These are phyloP conservation scores for Cyprinella venusta DNA, from an alignment of 2,797 vertebrate species.

Conservation along the genomic window DNA sequence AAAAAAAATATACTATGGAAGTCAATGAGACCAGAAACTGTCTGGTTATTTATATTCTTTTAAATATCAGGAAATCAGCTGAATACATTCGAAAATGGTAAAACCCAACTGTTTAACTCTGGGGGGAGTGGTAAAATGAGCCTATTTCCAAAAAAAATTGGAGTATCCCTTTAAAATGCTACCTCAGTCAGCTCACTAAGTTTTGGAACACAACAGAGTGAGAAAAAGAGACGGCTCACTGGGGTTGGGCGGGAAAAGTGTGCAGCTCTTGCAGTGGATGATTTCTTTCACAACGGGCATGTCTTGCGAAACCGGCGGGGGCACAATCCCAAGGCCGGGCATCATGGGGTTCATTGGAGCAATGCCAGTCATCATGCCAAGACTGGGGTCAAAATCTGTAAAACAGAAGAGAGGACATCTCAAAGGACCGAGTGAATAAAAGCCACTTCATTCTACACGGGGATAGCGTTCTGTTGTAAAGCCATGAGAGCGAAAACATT, in stretches of 20 bases:
- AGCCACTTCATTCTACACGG: not conserved
- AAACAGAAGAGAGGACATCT: conserved; percentile 32
- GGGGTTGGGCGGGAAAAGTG: conserved; percentile 93
- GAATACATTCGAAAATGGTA: too few species aligned
- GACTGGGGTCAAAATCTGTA: conserved; percentile 91
- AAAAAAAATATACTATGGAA: too few species aligned
- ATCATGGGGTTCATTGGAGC: conserved; percentile 92
- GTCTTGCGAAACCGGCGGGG: conserved; percentile 86
- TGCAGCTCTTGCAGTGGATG: conserved; percentile 97
- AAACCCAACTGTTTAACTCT: too few species aligned
- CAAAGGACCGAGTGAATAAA: conserved; percentile 15
- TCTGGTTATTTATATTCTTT: too few species aligned
- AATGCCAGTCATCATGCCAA: conserved; percentile 93
- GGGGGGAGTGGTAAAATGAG: too few species aligned
- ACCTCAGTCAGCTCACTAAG: conserved; percentile 16
- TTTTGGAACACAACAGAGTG: not conserved
- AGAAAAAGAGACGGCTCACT: conserved; percentile 77
- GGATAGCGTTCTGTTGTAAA: conserved; percentile 29
- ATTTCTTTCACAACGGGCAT: conserved; percentile 92
- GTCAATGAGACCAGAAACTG: too few species aligned
- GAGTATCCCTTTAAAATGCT: conserved; percentile 8
- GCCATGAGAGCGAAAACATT: conserved; percentile 61
- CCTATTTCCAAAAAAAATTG: too few species aligned
- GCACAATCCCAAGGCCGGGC: conserved; percentile 88
- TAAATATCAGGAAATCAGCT: too few species aligned